phyloP scores from a whole-genome alignment of 1,140 invertebrate genomes.

The Drosophila dunni region DNA sequence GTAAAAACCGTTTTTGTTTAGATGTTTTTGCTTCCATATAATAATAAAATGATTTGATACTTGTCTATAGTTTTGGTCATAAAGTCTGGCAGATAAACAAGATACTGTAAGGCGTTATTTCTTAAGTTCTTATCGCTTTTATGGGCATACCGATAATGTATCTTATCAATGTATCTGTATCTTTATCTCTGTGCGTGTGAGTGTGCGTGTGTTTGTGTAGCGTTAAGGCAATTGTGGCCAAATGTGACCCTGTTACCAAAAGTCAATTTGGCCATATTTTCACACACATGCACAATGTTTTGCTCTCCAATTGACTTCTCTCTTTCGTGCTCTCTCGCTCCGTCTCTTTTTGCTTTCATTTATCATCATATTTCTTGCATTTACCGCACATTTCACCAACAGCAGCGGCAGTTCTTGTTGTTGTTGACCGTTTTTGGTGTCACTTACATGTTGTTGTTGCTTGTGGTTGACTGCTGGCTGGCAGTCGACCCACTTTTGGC shows the following conservation, averaged over 20 bases:
- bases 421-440: conserved; percentile 46
- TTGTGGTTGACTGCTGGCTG: conserved; percentile 27
- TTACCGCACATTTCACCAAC: conserved; percentile 70
- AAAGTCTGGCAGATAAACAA: conserved; percentile 38
- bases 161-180: conserved; percentile 41
- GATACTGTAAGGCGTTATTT: conserved; percentile 41
- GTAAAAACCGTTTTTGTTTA: background rate
- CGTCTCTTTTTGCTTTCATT: conserved; percentile 55
- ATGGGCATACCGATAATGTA: conserved; percentile 36
- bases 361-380: conserved; percentile 72
- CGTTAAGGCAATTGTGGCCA: conserved; percentile 40
- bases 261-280: conserved; percentile 35
- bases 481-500: conserved; percentile 64
- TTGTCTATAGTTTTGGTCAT: conserved; percentile 21
- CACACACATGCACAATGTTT: conserved; percentile 3
- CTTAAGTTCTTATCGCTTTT: conserved; percentile 31
- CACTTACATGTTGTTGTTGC: conserved; percentile 32
- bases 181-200: conserved; percentile 3
- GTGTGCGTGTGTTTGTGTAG: conserved; percentile 16
- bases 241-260: conserved; percentile 40
- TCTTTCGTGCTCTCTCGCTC: background rate
- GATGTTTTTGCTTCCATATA: background rate
- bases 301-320: conserved; percentile 10
- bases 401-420: conserved; percentile 1
- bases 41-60: conserved; percentile 6